Base-by-base conservation (phyloP, 1,140 invertebrate genomes). In the Rhyacophila brunnea region DNA sequence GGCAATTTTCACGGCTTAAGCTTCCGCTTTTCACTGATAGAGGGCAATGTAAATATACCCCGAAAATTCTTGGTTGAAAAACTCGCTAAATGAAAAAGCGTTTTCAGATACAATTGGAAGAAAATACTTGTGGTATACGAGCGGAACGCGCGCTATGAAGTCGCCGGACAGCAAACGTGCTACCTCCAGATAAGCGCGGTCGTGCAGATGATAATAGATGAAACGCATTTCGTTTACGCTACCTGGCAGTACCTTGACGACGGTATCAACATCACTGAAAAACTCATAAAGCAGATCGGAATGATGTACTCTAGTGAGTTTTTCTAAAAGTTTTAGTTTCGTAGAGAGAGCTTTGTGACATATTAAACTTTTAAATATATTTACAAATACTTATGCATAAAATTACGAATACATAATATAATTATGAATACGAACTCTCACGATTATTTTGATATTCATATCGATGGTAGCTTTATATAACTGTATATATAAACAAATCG, bases 51-150 rank as follows among this genome's bases (percentile, higher is more conserved):
- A 10, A 32, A 28, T 28, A 28, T 3, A 28, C 23, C 23, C 23
- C 4, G 43, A 45, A 45, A 45, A 45, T 17, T n/a, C 10, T 20
- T 15, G 20, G 17, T 17, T 17, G 20, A 17, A 45, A 14, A 13
- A 17, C 17, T 28, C 3, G 23, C 23, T 28, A 5, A 28, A 28
- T 28, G 3, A 9, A 28, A 9, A 3, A 9, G 4, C 4, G 23
- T 28, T 58, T 58, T 68, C 73, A 83, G 81, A 68, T 77, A 75
- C 66, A 72, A 74, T 20, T 83, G 80, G 81, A 65, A 67, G 10
- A 72, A 72, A 58, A 68, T 72, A 0, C 69, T 78, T 4, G 69
- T 81, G 45, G 69, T 81, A 17, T 82, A 78, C 64, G 80, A 83
- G 53, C 72, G 72, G 0, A 70, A 77, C 57, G 75, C 74, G 0